Base-by-base conservation (phyloP, 23 tunicate species). In the Aplidium turbinatum region DNA sequence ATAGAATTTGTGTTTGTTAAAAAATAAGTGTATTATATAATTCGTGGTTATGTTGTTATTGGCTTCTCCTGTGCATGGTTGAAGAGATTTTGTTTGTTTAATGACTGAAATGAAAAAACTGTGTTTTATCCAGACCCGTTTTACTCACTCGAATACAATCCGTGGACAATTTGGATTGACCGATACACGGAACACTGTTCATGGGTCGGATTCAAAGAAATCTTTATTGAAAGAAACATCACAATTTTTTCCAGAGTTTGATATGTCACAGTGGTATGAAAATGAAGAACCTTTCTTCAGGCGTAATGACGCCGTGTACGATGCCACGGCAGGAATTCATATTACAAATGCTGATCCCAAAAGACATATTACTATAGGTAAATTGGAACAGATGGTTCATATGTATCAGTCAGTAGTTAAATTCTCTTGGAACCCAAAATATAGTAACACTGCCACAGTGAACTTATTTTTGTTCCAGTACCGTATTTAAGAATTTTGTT, bases 171-270 rank as follows among this genome's bases (percentile, higher is more conserved):
- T 78, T 74, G 97, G 97, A 11, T 67, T 91, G 28, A 84, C 86
- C 2, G 97, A 91, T 58, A 91, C 97, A 19, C 60, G 97, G 47
- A 91, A 91, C 78, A 40, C 91, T 2, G 89, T 85, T 13, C 97
- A 91, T 68, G 97, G 97, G 0, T 84, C 97, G 16, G 97, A 91
- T 42, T 84, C 97, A 19, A 34, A 16, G 21, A 36, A 57, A 33
- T 73, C 97, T 33, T 91, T 66, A 4, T 26, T 53, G 18, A 68
- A 65, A 67, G 97, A 91, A 65, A 29, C 73, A 4, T 2, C 24
- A 7, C 28, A 56, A 20, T 38, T 86, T 51, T 86, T 86, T 79
- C 93, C 93, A 19, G 58, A 50, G 2, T 72, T 86, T 63, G 67
- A 83, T 76, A 3, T 70, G 9, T 36, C 0, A 33, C 11, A 48